Percentiles rank a stretch among this genome's conserved stretches.
These are phyloP conservation scores for Tetramorium parvispinum DNA, from an alignment of 1,140 invertebrate genomes.

Conservation along the genomic window DNA sequence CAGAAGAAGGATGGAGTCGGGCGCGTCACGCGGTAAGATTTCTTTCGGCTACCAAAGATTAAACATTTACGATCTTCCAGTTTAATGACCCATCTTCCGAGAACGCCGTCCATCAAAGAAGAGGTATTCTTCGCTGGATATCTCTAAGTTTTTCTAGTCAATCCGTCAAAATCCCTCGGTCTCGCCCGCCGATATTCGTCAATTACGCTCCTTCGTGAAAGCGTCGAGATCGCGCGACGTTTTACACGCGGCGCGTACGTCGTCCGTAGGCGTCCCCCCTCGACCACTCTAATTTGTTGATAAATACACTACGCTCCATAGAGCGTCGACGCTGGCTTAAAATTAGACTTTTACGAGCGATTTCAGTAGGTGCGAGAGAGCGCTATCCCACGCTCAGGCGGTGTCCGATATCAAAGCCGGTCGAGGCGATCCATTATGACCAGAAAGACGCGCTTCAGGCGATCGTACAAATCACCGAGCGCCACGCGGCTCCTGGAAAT, in stretches of 20 bases:
- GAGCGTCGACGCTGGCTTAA: constrained; percentile 63
- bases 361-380: constrained; percentile 68
- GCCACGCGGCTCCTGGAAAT: neutral
- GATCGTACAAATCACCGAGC: constrained; percentile 30
- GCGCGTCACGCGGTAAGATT: constrained; percentile 13
- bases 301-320: constrained; percentile 72
- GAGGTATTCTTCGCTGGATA: neutral
- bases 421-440: constrained; percentile 60
- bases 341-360: constrained; percentile 78
- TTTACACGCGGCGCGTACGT: neutral
- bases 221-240: constrained; percentile 16
- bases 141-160: neutral
- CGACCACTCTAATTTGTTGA: constrained; percentile 74
- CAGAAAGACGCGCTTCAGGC: constrained; percentile 23
- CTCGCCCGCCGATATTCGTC: neutral
- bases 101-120: constrained; percentile 32
- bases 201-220: constrained; percentile 7
- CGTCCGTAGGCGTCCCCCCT: neutral
- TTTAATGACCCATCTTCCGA: constrained; percentile 66
- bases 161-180: neutral
- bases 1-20: neutral
- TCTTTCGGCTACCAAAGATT: constrained; percentile 55
- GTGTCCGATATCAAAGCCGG: constrained; percentile 77
- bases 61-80: constrained; percentile 71
- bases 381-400: constrained; percentile 54